phyloP scores from a whole-genome alignment of 2,113 vertebrate species.

The Nipponia nippon region DNA sequence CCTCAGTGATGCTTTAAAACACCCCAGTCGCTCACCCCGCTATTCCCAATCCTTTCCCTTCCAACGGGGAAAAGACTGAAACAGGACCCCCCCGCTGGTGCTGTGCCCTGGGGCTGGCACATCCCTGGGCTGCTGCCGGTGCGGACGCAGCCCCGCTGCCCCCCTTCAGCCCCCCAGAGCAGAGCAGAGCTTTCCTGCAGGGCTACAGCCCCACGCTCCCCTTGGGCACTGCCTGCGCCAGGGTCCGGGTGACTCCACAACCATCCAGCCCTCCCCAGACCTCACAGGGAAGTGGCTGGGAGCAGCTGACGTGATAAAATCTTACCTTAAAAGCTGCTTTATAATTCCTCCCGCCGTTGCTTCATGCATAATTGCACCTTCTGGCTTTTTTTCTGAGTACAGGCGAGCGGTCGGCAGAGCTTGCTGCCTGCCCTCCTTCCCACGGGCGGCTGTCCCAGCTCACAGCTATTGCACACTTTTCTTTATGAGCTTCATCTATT shows the following conservation, averaged over 20 bases:
- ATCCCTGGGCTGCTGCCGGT: neutral
- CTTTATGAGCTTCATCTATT: neutral
- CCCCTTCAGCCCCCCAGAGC: neutral
- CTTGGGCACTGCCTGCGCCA: neutral
- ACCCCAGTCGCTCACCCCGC: rapidly evolving
- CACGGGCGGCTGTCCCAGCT: neutral
- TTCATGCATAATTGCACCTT: conserved; percentile 36
- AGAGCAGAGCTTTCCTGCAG: neutral
- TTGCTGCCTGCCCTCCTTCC: neutral
- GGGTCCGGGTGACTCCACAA: neutral
- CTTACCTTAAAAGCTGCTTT: conserved; percentile 46
- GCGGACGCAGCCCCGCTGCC: neutral
- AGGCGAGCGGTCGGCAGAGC: neutral
- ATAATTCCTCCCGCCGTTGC: neutral
- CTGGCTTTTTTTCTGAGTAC: neutral
- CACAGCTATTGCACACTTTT: neutral
- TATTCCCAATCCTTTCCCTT: neutral
- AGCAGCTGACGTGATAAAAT: neutral
- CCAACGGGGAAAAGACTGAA: neutral
- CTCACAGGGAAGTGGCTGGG: neutral
- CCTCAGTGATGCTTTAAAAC: neutral
- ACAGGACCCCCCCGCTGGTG: neutral
- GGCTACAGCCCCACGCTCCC: neutral
- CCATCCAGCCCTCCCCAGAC: neutral
- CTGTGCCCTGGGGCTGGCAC: neutral